phyloP scores from a whole-genome alignment of 2,888 invertebrate species.

The Acrobasis repandana region DNA sequence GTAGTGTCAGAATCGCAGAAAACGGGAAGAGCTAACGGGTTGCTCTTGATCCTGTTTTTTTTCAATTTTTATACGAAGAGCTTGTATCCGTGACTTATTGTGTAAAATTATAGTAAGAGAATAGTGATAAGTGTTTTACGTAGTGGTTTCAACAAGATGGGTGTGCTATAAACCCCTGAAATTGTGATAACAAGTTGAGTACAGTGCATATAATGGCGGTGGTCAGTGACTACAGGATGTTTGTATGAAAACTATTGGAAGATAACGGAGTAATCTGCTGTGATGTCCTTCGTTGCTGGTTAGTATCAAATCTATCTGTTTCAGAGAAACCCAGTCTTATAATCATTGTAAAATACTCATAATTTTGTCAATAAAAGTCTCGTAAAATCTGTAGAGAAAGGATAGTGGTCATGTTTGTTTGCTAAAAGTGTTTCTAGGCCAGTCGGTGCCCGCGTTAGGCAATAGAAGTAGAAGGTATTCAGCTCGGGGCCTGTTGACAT shows the following conservation, averaged over 20 bases:
- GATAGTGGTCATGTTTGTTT: conserved; percentile 15
- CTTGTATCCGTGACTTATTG: conserved; percentile 63
- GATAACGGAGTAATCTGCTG: conserved; percentile 47
- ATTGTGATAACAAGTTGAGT: conserved; percentile 56
- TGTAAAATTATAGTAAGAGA: conserved; percentile 48
- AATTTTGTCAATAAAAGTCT: not conserved
- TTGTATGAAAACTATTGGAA: conserved; percentile 55
- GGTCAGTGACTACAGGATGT: conserved; percentile 54
- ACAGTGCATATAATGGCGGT: conserved; percentile 66
- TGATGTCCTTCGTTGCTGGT: conserved; percentile 62
- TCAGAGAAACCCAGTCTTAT: not conserved
- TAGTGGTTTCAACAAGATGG: conserved; percentile 31
- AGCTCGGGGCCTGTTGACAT: conserved; percentile 69
- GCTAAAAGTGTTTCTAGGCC: conserved; percentile 46
- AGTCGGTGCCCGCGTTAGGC: conserved; percentile 51
- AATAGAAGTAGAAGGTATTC: conserved; percentile 46
- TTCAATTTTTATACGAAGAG: conserved; percentile 53
- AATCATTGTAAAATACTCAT: not conserved
- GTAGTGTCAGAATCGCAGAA: conserved; percentile 54
- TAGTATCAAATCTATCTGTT: conserved; percentile 38
- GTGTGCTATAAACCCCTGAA: conserved; percentile 46
- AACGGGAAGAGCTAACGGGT: conserved; percentile 55
- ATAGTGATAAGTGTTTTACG: conserved; percentile 44
- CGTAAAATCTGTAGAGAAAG: conserved; percentile 10
- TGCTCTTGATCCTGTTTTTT: conserved; percentile 50